Evolutionary conservation across 2,888 invertebrate genomes (phyloP).

Genomic region (Heliconius ismenius): DNA sequence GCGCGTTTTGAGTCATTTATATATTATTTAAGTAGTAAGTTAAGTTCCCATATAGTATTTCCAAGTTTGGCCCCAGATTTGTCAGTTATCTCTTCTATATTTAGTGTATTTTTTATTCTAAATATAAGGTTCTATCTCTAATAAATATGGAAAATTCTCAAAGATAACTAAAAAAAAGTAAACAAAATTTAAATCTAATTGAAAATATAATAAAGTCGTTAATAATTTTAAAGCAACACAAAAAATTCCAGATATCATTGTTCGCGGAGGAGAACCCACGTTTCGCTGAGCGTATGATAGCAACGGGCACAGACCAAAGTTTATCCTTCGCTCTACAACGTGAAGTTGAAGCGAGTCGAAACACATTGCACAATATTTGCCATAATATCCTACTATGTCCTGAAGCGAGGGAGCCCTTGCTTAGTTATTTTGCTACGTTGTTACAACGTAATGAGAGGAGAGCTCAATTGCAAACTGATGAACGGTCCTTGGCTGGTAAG

Average conservation of each 20-base stretch:
- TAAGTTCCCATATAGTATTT: too few relatives aligned
- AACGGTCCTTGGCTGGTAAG: conserved; percentile 87
- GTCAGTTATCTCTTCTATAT: too few relatives aligned
- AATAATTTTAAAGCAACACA: neutral
- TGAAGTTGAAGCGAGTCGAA: conserved; percentile 90
- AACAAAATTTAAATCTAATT: too few relatives aligned
- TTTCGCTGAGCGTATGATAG: conserved; percentile 87
- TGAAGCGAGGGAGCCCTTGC: conserved; percentile 88
- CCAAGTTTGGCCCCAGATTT: too few relatives aligned
- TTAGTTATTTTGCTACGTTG: conserved; percentile 90
- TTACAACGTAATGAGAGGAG: conserved; percentile 92
- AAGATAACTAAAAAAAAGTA: too few relatives aligned
- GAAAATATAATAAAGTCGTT: too few relatives aligned
- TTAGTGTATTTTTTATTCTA: too few relatives aligned
- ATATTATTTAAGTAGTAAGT: too few relatives aligned
- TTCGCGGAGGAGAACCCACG: conserved; percentile 96
- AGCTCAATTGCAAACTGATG: conserved; percentile 94
- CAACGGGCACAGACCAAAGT: conserved; percentile 84
- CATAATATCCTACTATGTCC: conserved; percentile 92
- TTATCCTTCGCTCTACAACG: conserved; percentile 87
- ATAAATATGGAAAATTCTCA: too few relatives aligned
- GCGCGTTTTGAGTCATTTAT: too few relatives aligned
- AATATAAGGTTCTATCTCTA: too few relatives aligned
- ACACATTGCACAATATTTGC: conserved; percentile 89
- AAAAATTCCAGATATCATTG: conserved; percentile 83